Conservation (phyloP, 2,888 invertebrate genomes). For the Artemia sp. region DNA sequence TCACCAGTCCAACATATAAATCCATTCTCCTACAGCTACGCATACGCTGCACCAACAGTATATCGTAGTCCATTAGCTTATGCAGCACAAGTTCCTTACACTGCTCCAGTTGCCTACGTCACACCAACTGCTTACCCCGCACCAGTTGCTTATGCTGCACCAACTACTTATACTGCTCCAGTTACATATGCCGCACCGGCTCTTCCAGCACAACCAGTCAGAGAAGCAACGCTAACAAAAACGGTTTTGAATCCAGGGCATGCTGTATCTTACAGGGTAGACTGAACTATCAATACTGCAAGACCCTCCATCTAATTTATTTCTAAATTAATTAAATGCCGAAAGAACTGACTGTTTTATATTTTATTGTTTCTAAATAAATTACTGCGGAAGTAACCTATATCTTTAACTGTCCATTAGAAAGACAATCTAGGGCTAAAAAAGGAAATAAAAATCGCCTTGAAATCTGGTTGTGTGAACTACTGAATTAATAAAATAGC, state of each 20-base stretch:
- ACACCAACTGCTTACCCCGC: background rate
- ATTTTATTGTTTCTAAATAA: no score
- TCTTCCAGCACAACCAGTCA: constrained; percentile 23
- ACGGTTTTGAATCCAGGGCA: constrained; percentile 34
- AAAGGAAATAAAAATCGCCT: no score
- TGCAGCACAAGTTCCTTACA: background rate
- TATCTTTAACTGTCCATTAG: no score
- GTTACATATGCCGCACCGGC: constrained; percentile 25
- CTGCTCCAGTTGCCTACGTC: constrained; percentile 1
- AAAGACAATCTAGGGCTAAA: no score
- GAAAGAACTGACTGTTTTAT: background rate
- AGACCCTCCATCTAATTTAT: background rate
- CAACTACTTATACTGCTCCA: constrained; percentile 24
- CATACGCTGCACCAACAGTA: background rate
- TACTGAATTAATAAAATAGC: no score
- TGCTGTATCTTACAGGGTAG: constrained; percentile 34
- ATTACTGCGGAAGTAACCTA: no score
- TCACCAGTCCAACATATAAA: background rate
- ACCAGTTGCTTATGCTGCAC: constrained; percentile 23
- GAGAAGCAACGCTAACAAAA: constrained; percentile 31
- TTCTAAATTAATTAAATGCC: background rate
- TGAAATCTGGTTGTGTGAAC: no score
- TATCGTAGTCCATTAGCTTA: background rate
- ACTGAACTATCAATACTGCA: constrained; percentile 27
- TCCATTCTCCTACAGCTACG: background rate